Percentiles rank a stretch among this genome's conserved stretches.
Evolutionary conservation across 2,888 invertebrate species (phyloP).

Genomic region (Venustoraphidia nigricollis): DNA sequence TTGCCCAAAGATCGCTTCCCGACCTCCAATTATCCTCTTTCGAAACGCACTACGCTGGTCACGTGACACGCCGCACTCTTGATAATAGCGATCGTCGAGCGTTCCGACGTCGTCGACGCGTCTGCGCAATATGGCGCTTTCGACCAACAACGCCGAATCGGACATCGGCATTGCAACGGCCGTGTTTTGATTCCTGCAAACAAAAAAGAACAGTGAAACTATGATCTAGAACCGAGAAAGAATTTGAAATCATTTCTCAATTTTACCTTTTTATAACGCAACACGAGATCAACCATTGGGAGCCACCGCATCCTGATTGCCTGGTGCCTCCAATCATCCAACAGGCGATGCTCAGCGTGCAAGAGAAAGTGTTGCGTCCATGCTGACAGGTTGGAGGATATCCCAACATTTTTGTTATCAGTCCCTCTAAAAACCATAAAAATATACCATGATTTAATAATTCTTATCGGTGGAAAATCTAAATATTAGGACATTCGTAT

Average conservation of each 20-base stretch:
- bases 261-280: slow-evolving; percentile 33
- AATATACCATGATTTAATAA: no score
- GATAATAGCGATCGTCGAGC: slow-evolving; percentile 23
- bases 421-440: slow-evolving; percentile 22
- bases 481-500: neutral
- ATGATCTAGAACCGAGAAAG: neutral
- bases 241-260: neutral
- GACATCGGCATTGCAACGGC: neutral
- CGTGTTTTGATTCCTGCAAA: neutral
- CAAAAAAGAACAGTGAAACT: neutral
- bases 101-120: slow-evolving; percentile 7
- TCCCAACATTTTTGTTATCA: slow-evolving; percentile 40
- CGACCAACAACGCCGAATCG: neutral
- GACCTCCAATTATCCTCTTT: slow-evolving; percentile 68
- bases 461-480: no score
- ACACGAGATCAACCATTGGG: slow-evolving; percentile 57
- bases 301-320: slow-evolving; percentile 48
- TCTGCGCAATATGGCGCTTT: slow-evolving; percentile 6
- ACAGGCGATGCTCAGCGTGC: slow-evolving; percentile 55
- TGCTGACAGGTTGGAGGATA: slow-evolving; percentile 40
- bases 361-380: slow-evolving; percentile 42
- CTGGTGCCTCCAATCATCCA: slow-evolving; percentile 59
- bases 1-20: slow-evolving; percentile 60
- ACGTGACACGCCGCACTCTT: slow-evolving; percentile 54
- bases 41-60: slow-evolving; percentile 33